Evolutionary conservation across 2,888 invertebrate species (phyloP).

Genomic region (Byasa hedistus): DNA sequence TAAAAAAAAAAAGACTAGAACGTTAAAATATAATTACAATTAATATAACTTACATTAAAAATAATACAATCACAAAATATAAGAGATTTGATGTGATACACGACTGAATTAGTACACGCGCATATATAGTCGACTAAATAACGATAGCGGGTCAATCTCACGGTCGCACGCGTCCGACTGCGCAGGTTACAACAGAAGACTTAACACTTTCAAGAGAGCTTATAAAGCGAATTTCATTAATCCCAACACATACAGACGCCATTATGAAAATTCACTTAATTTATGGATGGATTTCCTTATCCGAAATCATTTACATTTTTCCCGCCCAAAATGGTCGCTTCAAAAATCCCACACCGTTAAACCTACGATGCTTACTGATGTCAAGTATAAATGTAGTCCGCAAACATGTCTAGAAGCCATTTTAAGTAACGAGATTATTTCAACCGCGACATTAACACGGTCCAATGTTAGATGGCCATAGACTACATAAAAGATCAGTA

Average conservation of each 20-base stretch:
- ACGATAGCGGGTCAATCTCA: conserved; percentile 5
- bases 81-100: conserved; percentile 27
- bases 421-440: too few species aligned
- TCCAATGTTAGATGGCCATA: too few species aligned
- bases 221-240: too few species aligned
- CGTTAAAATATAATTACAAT: conserved; percentile 55
- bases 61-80: conserved; percentile 42
- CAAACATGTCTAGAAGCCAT: too few species aligned
- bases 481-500: too few species aligned
- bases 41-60: conserved; percentile 44
- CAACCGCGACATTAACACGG: too few species aligned
- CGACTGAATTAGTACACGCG: conserved; percentile 1
- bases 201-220: background rate
- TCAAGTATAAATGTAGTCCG: too few species aligned
- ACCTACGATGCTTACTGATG: too few species aligned
- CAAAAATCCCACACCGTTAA: background rate
- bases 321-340: background rate
- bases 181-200: conserved; percentile 1
- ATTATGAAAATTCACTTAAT: background rate
- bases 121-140: background rate
- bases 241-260: too few species aligned
- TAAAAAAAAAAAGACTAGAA: conserved; percentile 69
- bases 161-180: background rate
- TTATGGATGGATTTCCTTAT: conserved; percentile 13
- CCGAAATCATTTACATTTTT: conserved; percentile 2